A percentile compares a stretch with the other conserved stretches of the same genome.
Evolutionary conservation across 2,888 invertebrate species (phyloP).

Genomic region (Iphiclides podalirius): DNA sequence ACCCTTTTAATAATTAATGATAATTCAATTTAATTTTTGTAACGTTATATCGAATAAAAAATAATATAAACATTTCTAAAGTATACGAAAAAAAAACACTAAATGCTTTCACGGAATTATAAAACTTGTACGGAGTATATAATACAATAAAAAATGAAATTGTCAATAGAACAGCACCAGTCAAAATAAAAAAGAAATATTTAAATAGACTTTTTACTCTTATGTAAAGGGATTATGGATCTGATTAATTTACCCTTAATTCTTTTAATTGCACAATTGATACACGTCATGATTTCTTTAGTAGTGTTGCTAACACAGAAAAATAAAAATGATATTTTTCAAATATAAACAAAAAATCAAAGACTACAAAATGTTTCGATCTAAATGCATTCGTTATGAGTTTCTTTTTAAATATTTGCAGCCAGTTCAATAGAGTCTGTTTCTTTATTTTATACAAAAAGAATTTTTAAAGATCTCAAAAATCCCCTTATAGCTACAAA

Average conservation of each 20-base stretch:
- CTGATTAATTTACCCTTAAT: too few species aligned
- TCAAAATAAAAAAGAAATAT: slow-evolving; percentile 23
- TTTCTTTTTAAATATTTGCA: background rate
- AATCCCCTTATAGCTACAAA: slow-evolving; percentile 25
- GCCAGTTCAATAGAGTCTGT: background rate
- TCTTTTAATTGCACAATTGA: background rate
- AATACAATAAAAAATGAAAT: slow-evolving; percentile 26
- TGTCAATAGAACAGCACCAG: slow-evolving; percentile 47
- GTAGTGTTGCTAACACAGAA: too few species aligned
- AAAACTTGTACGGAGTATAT: slow-evolving; percentile 31
- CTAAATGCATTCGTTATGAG: too few species aligned
- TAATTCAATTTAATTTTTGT: slow-evolving; percentile 11
- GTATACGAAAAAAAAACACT: slow-evolving; percentile 38
- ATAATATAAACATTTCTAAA: slow-evolving; percentile 32
- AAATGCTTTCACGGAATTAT: slow-evolving; percentile 67
- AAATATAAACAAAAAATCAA: too few species aligned
- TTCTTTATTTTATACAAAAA: background rate
- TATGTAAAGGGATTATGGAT: too few species aligned
- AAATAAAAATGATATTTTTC: too few species aligned
- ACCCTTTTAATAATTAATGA: slow-evolving; percentile 7
- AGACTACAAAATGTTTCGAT: too few species aligned
- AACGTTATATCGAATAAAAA: slow-evolving; percentile 19
- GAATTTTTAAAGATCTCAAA: slow-evolving; percentile 11
- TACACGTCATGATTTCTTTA: background rate
- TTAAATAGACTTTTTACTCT: slow-evolving; percentile 19